Base-by-base conservation (phyloP, 2,113 vertebrate genomes). In the Corythaixoides concolor region DNA sequence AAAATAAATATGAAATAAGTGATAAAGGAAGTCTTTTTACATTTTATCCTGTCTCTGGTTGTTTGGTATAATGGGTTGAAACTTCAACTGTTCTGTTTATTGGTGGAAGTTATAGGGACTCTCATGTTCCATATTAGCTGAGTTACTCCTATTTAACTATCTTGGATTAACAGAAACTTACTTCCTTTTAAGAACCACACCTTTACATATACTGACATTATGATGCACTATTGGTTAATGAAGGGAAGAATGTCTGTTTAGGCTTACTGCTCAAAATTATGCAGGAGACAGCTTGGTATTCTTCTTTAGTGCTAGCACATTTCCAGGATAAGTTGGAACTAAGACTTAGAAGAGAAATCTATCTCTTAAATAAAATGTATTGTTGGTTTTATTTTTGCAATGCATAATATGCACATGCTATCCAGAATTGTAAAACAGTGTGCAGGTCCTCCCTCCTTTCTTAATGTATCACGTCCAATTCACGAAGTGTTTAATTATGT, bases 141-240 rank as follows among this genome's bases (percentile, higher is more conserved):
- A 89, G 66, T 82, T 90, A 86, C 63, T 97, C 89, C 84, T 92
- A 14, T 95, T 94, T 95, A 90, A 74, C 66, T 32, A 37, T 70
- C 66, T 84, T 90, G 87, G 68, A 93, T 95, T 88, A 95, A 85
- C 55, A 97, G 93, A 90, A 97, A 85, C 32, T 93, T 8, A 32
- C 35, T 93, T 94, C 55, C 27, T 72, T 87, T 88, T 76, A 76
- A 92, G 35, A 94, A 74, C n/a, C 62, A 33, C 62, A 83, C 72
- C 39, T 90, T 76, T 95, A 16, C 37, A 19, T 93, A 41, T 43
- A 45, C 53, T 81, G 62, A 91, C 37, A 79, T 82, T 85, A 53
- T 2, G 35, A 59, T 77, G 53, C 35, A 26, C 24, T 86, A 19
- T 75, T 90, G 56, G 23, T 88, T 93, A 76, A 76, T 66, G 86